phyloP scores from a whole-genome alignment of 2,797 vertebrate genomes.

The Natrix natrix region DNA sequence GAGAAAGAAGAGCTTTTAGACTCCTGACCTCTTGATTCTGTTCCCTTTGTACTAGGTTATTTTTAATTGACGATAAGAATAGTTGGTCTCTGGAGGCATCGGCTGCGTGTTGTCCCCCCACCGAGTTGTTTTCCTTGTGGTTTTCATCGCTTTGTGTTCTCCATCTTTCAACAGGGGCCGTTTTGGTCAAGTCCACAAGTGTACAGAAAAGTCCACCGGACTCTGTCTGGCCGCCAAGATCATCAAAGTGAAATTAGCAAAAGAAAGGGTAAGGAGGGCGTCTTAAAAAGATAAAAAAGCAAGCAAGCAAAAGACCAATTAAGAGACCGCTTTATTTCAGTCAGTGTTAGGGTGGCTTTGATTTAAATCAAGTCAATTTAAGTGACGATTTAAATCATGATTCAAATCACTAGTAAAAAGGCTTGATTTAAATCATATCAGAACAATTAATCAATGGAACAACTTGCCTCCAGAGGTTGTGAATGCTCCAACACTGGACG shows the following conservation, averaged over 20 bases:
- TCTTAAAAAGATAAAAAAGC: slow-evolving; percentile 1
- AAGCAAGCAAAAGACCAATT: not conserved
- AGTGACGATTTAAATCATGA: no score
- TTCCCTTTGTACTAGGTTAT: slow-evolving; percentile 70
- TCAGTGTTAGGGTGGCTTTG: no score
- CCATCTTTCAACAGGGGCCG: slow-evolving; percentile 75
- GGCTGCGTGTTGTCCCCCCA: not conserved
- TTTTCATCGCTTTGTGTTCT: not conserved
- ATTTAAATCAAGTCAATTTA: no score
- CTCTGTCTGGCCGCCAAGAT: slow-evolving; percentile 85
- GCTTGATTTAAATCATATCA: no score
- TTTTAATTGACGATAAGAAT: slow-evolving; percentile 68
- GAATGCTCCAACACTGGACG: no score
- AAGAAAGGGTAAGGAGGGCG: slow-evolving; percentile 76
- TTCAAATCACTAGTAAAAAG: no score
- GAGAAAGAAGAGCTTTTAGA: slow-evolving; percentile 61
- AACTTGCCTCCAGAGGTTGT: no score
- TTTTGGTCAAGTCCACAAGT: slow-evolving; percentile 88
- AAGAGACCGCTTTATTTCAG: not conserved
- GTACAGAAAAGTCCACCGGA: slow-evolving; percentile 78
- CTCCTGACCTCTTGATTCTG: slow-evolving; percentile 63
- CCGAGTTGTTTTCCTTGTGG: slow-evolving; percentile 11
- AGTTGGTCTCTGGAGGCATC: slow-evolving; percentile 40
- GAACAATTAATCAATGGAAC: no score
- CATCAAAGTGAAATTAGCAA: slow-evolving; percentile 83